Percentiles rank a stretch among this genome's conserved stretches.
Conservation (phyloP, 2,113 vertebrate species). For the Cebidichthys violaceus region DNA sequence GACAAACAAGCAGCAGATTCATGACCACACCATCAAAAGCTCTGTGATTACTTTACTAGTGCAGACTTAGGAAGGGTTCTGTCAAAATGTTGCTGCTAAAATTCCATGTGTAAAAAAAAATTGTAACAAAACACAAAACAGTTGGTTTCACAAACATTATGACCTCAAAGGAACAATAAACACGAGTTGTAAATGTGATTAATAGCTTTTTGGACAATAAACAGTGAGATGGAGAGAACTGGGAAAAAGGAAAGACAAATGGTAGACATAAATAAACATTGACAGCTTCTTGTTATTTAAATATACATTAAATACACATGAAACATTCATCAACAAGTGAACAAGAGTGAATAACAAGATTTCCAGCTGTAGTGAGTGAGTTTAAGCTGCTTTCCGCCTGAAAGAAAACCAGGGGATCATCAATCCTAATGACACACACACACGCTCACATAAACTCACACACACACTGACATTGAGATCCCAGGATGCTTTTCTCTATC, state of each 20-base stretch:
- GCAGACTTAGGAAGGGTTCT: not conserved
- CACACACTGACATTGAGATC: slow-evolving; percentile 4
- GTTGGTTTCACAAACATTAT: slow-evolving; percentile 3
- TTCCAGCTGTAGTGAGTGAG: slow-evolving; percentile 41
- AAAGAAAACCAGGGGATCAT: slow-evolving; percentile 50
- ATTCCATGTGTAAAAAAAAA: slow-evolving; percentile 6
- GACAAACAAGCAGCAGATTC: slow-evolving; percentile 62
- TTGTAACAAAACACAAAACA: not conserved
- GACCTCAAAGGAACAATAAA: slow-evolving; percentile 11
- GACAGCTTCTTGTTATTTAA: slow-evolving; percentile 17
- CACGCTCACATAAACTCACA: slow-evolving; percentile 5
- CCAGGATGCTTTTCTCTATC: slow-evolving; percentile 33
- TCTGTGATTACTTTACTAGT: not conserved
- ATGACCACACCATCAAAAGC: slow-evolving; percentile 23
- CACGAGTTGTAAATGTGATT: not conserved
- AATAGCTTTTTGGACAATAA: not conserved
- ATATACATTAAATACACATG: slow-evolving; percentile 47
- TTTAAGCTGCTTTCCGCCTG: slow-evolving; percentile 45
- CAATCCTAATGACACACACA: slow-evolving; percentile 53
- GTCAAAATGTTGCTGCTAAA: not conserved
- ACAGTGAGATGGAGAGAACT: slow-evolving; percentile 4
- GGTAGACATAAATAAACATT: slow-evolving; percentile 27
- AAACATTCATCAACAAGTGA: slow-evolving; percentile 48
- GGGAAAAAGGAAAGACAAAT: not conserved
- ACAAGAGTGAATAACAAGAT: slow-evolving; percentile 11